Evolutionary conservation across 1,140 invertebrate genomes (phyloP), one percentile per base, ranked within the genome.

Genomic region (Bombus sylvicola): DNA sequence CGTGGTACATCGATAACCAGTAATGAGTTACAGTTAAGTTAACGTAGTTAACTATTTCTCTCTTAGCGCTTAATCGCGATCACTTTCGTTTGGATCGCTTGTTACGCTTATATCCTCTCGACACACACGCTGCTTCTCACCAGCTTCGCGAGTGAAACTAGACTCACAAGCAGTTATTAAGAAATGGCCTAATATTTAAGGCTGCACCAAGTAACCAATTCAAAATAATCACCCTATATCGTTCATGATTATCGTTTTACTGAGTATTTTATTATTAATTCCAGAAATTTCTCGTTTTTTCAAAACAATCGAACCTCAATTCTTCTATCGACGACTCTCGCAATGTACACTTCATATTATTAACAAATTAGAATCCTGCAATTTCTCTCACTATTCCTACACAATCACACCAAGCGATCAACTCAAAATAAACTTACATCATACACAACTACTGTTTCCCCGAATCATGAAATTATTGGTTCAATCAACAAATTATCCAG

Each of bases 21-120:
- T 79, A 88, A 87, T 37, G 41, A 47, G 37, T 43, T 59, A 71
- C 41, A 74, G 62, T 85, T 84, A 85, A 62, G 10, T n/a, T n/a
- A n/a, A 62, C 59, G n/a, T 9, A 62, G 77, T 31, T 43, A 85
- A 81, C 39, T 47, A 68, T 37, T 62, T 28, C 47, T 83, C 62
- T 31, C 34, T 81, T 87, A 75, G 5, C 18, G 28, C 18, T 73
- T 69, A 64, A 25, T 83, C 31, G n/a, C 59, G 66, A 62, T 84
- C 59, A 81, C 72, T 79, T 83, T 83, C 64, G 39, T 88, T 83
- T 6, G 28, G 5, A 64, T 59, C 47, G 22, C 12, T 78, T 28
- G 74, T 57, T 72, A 28, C 41, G 31, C 53, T 37, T 8, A 3
- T 15, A n/a, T 64, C 28, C 28, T 41, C 18, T 53, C 47, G 47